Evolutionary conservation across 1,140 invertebrate species (phyloP).

Genomic region (Oryzaephilus surinamensis): DNA sequence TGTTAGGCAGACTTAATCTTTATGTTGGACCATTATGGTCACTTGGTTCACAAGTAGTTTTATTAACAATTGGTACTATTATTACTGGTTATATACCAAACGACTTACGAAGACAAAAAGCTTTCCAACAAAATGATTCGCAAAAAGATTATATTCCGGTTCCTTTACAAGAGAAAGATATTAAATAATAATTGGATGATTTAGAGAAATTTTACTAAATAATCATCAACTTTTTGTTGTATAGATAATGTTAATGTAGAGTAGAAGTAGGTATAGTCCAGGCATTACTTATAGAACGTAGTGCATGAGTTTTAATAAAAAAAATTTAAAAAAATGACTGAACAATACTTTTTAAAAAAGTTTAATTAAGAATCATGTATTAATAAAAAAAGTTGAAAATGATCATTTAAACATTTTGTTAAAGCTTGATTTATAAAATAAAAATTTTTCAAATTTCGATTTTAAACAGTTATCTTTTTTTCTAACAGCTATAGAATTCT

Average conservation of each 20-base stretch:
- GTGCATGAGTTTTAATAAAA: too few relatives aligned
- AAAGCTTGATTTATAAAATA: too few relatives aligned
- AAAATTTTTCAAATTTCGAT: too few relatives aligned
- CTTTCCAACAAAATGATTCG: conserved; percentile 10
- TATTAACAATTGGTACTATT: conserved; percentile 18
- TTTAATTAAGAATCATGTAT: too few relatives aligned
- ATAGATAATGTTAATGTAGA: conserved; percentile 1
- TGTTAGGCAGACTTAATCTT: conserved; percentile 11
- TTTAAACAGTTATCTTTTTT: too few relatives aligned
- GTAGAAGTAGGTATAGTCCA: too few relatives aligned
- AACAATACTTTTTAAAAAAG: too few relatives aligned
- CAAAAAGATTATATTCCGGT: conserved; percentile 17
- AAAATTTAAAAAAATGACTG: too few relatives aligned
- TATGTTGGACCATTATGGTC: conserved; percentile 16
- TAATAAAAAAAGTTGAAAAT: too few relatives aligned
- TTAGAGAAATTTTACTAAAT: neutral
- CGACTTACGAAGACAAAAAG: conserved; percentile 15
- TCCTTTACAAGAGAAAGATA: conserved; percentile 4
- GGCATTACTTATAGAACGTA: too few relatives aligned
- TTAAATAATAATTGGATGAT: conserved; percentile 13
- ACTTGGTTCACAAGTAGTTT: conserved; percentile 9
- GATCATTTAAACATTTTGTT: too few relatives aligned
- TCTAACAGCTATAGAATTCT: too few relatives aligned
- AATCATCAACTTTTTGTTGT: neutral
- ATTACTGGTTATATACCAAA: conserved; percentile 19